Evolutionary conservation across 2,888 invertebrate genomes (phyloP).

Genomic region (Penaeus monodon): DNA sequence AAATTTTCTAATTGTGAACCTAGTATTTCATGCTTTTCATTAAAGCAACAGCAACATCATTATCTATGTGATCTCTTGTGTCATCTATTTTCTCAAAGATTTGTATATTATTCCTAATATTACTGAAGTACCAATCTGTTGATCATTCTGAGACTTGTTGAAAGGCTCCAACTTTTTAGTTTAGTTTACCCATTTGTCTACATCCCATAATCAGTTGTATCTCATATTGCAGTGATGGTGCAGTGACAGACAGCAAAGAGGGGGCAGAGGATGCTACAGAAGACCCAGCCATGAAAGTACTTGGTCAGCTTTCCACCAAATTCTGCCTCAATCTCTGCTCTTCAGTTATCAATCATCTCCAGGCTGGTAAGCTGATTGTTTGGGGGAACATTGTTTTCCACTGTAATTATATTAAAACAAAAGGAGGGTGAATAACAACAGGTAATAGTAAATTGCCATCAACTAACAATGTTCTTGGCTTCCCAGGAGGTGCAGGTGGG

Average conservation of each 20-base stretch:
- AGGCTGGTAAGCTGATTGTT: slow-evolving; percentile 47
- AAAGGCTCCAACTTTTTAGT: no score
- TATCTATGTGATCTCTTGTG: no score
- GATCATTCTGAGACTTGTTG: no score
- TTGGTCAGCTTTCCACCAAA: slow-evolving; percentile 61
- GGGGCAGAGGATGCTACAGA: slow-evolving; percentile 13
- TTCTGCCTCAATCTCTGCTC: slow-evolving; percentile 62
- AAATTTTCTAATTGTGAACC: no score
- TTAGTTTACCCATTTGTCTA: not conserved
- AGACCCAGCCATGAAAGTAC: slow-evolving; percentile 48
- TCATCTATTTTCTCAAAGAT: no score
- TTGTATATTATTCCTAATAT: no score
- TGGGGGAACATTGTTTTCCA: no score
- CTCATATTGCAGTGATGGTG: slow-evolving; percentile 44
- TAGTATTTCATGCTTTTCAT: no score
- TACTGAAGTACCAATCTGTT: no score
- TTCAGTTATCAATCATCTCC: slow-evolving; percentile 57
- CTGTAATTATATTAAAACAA: not conserved
- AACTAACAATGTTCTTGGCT: not conserved
- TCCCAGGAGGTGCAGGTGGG: slow-evolving; percentile 46
- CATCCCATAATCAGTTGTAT: not conserved
- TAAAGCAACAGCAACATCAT: no score
- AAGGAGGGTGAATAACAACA: no score
- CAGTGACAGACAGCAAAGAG: slow-evolving; percentile 31
- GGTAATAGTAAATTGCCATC: not conserved